Base-by-base conservation (phyloP, 2,113 vertebrate genomes). In the Catharus bicknelli region DNA sequence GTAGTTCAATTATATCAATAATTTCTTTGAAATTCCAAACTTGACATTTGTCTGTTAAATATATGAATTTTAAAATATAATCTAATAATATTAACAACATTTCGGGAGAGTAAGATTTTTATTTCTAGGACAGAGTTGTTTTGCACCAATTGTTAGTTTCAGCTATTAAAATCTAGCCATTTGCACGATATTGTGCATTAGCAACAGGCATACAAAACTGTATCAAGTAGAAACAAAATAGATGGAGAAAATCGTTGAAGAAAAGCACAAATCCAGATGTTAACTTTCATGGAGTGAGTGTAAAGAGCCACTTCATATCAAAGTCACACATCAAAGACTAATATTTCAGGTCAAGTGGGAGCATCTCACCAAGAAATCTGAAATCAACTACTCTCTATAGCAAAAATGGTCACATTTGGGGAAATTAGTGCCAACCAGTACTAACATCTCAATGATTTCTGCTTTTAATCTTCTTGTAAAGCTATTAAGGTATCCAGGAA, bases 401-500 rank as follows among this genome's bases (percentile, higher is more conserved):
- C 16, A 83, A 36, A 94, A 91, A 43, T 19, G 10, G 67, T 43
- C 47, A 89, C 54, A 36, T 73, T 87, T 73, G 32, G 21, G 38
- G 45, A 94, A 91, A 89, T 85, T 0, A 59, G 64, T 6, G 5
- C 68, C 54, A 67, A 53, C 11, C 7, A 9, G 42, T 54, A 62
- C 45, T 63, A 87, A 43, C 16, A 84, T 8, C 38, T 59, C 57
- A 21, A n/a, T 66, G 2, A 9, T 74, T 91, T 84, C 58, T 80
- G 55, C 81, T 80, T 93, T 91, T 86, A 92, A 69, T 85, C 43
- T 30, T 86, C 67, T 94, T 91, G 45, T n/a, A 88, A 82, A 32
- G 32, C 70, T 69, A 36, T 62, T 70, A 80, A 69, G 6, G 30
- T n/a, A 87, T 16, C 22, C 62, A 89, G 50, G 32, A 68, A 61